Base-by-base conservation (phyloP, 2,888 invertebrate species). In the Rhamphomyia laevipes region DNA sequence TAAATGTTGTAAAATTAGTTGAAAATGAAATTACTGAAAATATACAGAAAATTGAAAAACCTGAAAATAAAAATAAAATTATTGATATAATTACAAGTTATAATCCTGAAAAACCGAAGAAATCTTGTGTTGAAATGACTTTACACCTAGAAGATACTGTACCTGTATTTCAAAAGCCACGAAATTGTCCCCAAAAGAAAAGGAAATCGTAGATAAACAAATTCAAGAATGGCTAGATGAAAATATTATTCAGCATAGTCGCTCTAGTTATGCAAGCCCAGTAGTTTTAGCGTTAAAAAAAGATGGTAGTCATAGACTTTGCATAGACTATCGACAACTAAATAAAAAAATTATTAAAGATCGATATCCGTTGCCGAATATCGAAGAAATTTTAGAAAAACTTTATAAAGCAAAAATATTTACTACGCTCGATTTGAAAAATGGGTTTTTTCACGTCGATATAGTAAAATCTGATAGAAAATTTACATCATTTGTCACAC, bases 381-480 rank as follows among this genome's bases (percentile, higher is more conserved):
- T 63, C 4, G 60, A 64, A 11, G 63, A 64, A 30, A 58, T 57
- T 45, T 30, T 66, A 4, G 58, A 63, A 27, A 52, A 55, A 23
- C 48, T 64, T 4, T 56, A 58, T 44, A 58, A 59, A 5, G 59
- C 61, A 10, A 55, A 45, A 10, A 58, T 53, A 41, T 64, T 63
- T 38, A 62, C 55, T 5, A 58, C 61, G 6, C 50, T 63, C 4
- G 63, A 63, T 46, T 43, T 66, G 3, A 56, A 58, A 5, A 63
- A 61, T 30, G 63, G 63, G 0, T 65, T 64, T 51, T 65, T 65
- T 42, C 65, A 67, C 47, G 59, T 67, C 1, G 55, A 56, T 4
- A 49, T 67, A 23, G 50, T 58, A 11, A 46, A 58, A 33, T 46
- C 48, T 7, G 56, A 59, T 15, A 49, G 50, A 27, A 57, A 60